Base-by-base conservation (phyloP, 2,888 invertebrate species). In the Drosophila acutilabella region DNA sequence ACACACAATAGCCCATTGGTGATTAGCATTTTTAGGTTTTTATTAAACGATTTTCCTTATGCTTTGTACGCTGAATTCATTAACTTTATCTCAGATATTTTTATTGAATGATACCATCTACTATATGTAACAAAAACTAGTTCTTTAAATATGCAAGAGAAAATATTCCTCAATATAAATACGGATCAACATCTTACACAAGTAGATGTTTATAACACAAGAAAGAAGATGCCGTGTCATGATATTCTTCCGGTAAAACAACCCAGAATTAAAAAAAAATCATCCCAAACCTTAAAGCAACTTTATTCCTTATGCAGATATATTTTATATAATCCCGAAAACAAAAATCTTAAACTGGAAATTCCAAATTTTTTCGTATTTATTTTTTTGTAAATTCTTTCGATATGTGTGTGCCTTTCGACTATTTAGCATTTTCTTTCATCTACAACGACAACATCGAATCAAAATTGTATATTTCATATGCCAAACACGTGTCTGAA, bases 401-500 rank as follows among this genome's bases (percentile, higher is more conserved):
- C 44, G 16, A 36, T 18, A 13, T 30, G 11, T 26, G n/a, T 45
- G 42, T 60, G 26, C 23, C 20, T n/a, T 42, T 40, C 18, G 36
- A 23, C 51, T 64, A 47, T 52, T 74, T 68, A 48, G 60, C 60
- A 50, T 68, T 62, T 71, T 60, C 61, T 69, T 59, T 68, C 59
- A 71, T 78, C 67, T 81, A 20, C 48, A 48, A 48, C 66, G 57
- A 36, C 51, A 60, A 48, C 6, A 48, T 42, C 54, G 42, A 45
- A 40, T 51, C 45, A 18, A 44, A 62, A 66, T 65, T 26, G 51
- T 20, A 20, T 45, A 60, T 60, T 80, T 51, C 18, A 51, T 45
- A 83, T 78, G 52, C 84, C 5, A 41, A n/a, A 26, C 81, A 83
- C 69, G 84, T 66, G 74, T 20, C 30, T 42, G 71, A 64, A 83